Evolutionary conservation across 1,140 invertebrate species (phyloP).

Genomic region (Eciton burchellii): DNA sequence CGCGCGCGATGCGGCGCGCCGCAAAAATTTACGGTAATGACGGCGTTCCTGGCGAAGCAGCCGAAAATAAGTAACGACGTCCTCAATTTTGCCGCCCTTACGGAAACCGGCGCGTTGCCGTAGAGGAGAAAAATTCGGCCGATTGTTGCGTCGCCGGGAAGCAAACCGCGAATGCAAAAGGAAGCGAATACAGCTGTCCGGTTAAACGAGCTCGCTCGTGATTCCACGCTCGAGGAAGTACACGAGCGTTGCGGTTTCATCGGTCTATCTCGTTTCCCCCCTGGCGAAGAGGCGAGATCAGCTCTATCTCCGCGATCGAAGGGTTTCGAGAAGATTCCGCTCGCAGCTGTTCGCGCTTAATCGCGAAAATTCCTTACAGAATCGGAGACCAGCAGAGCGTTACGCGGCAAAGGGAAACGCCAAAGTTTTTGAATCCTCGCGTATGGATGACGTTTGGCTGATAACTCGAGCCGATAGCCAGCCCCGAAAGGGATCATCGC

Average conservation of each 20-base stretch:
- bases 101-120: not conserved
- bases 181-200: constrained; percentile 51
- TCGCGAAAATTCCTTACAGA: too few species aligned
- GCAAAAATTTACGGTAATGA: too few species aligned
- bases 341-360: too few species aligned
- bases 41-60: too few species aligned
- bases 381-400: too few species aligned
- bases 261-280: constrained; percentile 24
- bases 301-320: constrained; percentile 59
- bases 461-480: too few species aligned
- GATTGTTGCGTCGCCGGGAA: constrained; percentile 14
- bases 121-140: constrained; percentile 43
- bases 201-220: constrained; percentile 60
- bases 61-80: not conserved
- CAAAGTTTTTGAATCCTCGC: not conserved
- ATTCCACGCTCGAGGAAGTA: constrained; percentile 56
- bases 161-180: constrained; percentile 21
- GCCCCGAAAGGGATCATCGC: too few species aligned
- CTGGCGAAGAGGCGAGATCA: constrained; percentile 55
- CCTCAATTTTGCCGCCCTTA: not conserved
- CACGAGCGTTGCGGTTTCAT: constrained; percentile 63
- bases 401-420: not conserved
- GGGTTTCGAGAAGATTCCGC: constrained; percentile 17
- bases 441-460: too few species aligned
- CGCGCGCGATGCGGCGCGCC: too few species aligned